Conservation (phyloP, 2,113 vertebrate species). For the Ctenomys sociabilis region DNA sequence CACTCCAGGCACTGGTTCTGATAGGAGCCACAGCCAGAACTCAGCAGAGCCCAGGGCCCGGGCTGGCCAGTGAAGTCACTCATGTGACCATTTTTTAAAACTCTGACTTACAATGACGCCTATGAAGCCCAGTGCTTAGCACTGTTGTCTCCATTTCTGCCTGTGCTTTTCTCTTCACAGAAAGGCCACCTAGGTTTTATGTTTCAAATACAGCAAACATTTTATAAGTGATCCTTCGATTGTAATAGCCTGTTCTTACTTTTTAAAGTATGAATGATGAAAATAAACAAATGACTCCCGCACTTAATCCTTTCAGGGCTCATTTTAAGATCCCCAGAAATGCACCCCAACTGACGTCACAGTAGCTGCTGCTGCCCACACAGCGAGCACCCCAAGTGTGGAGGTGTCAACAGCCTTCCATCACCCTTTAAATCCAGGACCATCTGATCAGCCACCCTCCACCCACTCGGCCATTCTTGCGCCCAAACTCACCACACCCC, state of each 20-base stretch:
- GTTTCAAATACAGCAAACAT: background rate
- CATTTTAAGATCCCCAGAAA: constrained; percentile 24
- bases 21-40: background rate
- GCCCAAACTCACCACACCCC: background rate
- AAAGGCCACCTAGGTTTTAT: background rate
- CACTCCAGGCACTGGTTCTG: background rate
- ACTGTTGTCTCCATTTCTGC: background rate
- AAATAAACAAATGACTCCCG: background rate
- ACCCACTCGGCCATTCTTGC: background rate
- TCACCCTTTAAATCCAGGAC: background rate
- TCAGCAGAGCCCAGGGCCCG: background rate
- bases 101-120: background rate
- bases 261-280: background rate
- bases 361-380: background rate
- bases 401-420: background rate
- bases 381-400: background rate
- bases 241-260: background rate
- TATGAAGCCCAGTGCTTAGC: background rate
- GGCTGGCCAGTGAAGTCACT: background rate
- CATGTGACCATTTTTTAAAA: background rate
- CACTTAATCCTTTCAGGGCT: background rate
- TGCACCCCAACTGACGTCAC: background rate
- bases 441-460: background rate
- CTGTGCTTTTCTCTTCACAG: background rate
- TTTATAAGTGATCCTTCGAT: background rate